phyloP scores from a whole-genome alignment of 2,113 vertebrate genomes.

The Nothocercus julius region DNA sequence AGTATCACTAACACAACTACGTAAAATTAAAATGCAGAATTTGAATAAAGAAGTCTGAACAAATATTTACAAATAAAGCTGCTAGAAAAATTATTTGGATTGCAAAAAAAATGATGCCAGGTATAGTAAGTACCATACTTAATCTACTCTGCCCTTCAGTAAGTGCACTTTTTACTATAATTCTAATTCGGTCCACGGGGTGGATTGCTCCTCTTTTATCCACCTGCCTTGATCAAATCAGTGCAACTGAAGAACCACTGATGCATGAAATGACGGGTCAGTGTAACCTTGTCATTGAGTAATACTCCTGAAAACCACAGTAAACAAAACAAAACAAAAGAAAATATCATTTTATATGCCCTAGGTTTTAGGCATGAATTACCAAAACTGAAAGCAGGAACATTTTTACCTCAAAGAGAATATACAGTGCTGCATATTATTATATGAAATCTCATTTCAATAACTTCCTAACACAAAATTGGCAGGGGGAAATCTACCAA shows the following conservation, averaged over 20 bases:
- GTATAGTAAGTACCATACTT: background rate
- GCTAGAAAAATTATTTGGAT: background rate
- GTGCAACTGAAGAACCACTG: slow-evolving; percentile 53
- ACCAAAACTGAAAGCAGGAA: background rate
- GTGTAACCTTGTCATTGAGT: slow-evolving; percentile 35
- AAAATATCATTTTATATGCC: background rate
- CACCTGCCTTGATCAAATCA: slow-evolving; percentile 25
- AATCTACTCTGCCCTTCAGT: slow-evolving; percentile 35
- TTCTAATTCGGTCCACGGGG: slow-evolving; percentile 38
- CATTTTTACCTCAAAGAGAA: background rate
- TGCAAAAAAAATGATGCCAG: background rate
- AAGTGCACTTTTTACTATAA: slow-evolving; percentile 42
- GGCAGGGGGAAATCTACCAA: background rate
- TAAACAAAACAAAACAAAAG: slow-evolving; percentile 48
- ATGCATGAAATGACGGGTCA: slow-evolving; percentile 61
- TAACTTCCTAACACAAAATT: background rate
- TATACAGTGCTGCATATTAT: background rate
- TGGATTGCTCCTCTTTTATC: slow-evolving; percentile 47
- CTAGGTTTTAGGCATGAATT: background rate
- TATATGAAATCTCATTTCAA: background rate
- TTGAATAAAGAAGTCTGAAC: background rate
- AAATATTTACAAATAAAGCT: background rate
- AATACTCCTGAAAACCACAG: slow-evolving; percentile 33
- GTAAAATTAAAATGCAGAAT: background rate
- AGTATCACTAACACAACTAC: background rate